phyloP scores from a whole-genome alignment of 1,140 invertebrate genomes.

The Cherax quadricarinatus region DNA sequence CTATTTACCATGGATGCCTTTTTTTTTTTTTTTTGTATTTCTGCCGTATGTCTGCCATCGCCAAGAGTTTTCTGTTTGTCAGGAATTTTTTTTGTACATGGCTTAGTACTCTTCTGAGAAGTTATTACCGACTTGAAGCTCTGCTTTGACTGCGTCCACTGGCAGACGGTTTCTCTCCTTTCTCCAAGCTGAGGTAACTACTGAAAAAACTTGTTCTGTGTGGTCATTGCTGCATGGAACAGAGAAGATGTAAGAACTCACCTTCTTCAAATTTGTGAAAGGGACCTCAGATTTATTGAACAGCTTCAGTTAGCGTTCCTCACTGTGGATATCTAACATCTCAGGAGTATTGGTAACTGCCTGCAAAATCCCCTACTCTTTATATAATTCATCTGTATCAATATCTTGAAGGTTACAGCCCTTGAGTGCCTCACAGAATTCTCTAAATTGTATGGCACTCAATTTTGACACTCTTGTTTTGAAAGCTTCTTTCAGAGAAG shows the following conservation, averaged over 20 bases:
- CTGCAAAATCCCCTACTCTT: constrained; percentile 41
- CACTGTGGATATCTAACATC: constrained; percentile 42
- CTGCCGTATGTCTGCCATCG: neutral
- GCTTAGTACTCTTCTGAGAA: neutral
- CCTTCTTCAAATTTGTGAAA: constrained; percentile 41
- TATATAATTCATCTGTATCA: neutral
- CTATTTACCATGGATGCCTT: neutral
- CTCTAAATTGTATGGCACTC: no score
- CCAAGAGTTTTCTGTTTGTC: neutral
- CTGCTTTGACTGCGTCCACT: constrained; percentile 36
- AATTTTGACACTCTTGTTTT: no score
- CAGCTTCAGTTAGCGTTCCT: constrained; percentile 32
- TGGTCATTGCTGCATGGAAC: constrained; percentile 39
- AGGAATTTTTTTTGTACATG: neutral
- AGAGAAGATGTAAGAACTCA: constrained; percentile 36
- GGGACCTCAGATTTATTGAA: constrained; percentile 48
- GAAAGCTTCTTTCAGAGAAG: no score
- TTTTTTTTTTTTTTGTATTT: neutral
- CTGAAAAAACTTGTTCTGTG: constrained; percentile 26
- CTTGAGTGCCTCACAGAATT: no score
- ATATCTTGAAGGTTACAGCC: no score
- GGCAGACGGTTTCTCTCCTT: constrained; percentile 27
- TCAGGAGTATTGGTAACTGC: constrained; percentile 33
- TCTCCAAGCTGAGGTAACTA: no score
- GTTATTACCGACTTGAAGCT: neutral